phyloP scores from a whole-genome alignment of 2,797 vertebrate species.

The Etheostoma nigrum region DNA sequence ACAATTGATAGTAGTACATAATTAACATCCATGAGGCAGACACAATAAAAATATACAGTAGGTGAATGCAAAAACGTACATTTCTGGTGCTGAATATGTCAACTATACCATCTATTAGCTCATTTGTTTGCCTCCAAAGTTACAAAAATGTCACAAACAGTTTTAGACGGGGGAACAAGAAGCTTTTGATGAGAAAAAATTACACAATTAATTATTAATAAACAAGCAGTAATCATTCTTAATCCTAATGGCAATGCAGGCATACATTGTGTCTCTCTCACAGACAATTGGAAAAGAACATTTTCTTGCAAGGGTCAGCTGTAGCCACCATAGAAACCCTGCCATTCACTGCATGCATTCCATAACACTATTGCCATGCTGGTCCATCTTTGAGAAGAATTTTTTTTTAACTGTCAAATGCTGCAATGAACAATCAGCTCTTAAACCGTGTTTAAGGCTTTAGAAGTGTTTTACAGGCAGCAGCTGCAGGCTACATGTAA shows the following conservation, averaged over 20 bases:
- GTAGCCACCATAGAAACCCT: slow-evolving; percentile 22
- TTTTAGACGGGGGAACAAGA: slow-evolving; percentile 35
- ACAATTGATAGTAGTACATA: slow-evolving; percentile 63
- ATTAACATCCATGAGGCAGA: slow-evolving; percentile 58
- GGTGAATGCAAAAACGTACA: slow-evolving; percentile 39
- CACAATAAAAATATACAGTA: slow-evolving; percentile 41
- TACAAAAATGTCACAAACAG: slow-evolving; percentile 43
- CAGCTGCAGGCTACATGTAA: slow-evolving; percentile 23
- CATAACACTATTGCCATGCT: slow-evolving; percentile 5
- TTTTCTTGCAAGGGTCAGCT: slow-evolving; percentile 3
- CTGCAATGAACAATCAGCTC: not conserved
- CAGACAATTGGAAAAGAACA: slow-evolving; percentile 6
- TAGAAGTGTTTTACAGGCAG: slow-evolving; percentile 12
- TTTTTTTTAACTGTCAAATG: slow-evolving; percentile 1
- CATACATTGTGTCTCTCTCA: not conserved
- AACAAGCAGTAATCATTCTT: slow-evolving; percentile 33
- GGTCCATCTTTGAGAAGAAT: not conserved
- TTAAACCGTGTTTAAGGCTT: slow-evolving; percentile 4
- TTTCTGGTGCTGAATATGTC: slow-evolving; percentile 57
- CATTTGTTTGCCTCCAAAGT: slow-evolving; percentile 14
- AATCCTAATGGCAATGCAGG: slow-evolving; percentile 15
- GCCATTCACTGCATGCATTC: slow-evolving; percentile 10
- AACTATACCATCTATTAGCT: slow-evolving; percentile 45
- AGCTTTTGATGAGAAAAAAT: slow-evolving; percentile 25
- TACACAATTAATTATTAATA: slow-evolving; percentile 18